These are phyloP conservation scores for Ploceus nigricollis DNA, from an alignment of 2,113 vertebrate species.

Conservation along the genomic window DNA sequence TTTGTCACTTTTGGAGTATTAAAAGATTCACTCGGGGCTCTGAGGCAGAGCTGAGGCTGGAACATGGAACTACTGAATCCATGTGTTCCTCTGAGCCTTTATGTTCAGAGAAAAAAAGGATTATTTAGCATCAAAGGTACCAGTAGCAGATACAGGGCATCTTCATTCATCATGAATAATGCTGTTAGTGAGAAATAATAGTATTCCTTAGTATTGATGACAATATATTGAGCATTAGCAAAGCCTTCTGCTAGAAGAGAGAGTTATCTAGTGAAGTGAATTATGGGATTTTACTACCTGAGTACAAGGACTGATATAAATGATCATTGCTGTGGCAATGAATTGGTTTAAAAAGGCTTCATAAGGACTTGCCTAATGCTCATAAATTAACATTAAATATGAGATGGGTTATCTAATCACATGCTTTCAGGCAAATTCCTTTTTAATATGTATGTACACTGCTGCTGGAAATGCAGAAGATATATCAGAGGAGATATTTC, in stretches of 20 bases:
- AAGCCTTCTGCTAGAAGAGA: slow-evolving; percentile 44
- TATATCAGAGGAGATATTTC: slow-evolving; percentile 23
- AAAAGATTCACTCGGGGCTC: accelerated
- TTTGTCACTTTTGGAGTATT: background rate
- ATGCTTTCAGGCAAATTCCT: slow-evolving; percentile 51
- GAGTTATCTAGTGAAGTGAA: slow-evolving; percentile 56
- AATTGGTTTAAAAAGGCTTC: slow-evolving; percentile 59
- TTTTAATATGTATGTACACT: slow-evolving; percentile 55
- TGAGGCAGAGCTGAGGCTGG: background rate
- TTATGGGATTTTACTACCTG: slow-evolving; percentile 66
- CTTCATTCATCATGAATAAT: slow-evolving; percentile 44
- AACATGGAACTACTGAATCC: background rate
- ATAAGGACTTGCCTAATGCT: slow-evolving; percentile 63
- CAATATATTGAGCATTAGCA: slow-evolving; percentile 19
- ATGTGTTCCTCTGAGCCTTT: background rate
- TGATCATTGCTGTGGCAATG: slow-evolving; percentile 41
- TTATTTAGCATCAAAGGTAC: slow-evolving; percentile 41
- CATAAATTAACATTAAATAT: slow-evolving; percentile 70
- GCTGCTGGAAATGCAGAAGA: slow-evolving; percentile 17
- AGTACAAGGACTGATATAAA: slow-evolving; percentile 51
- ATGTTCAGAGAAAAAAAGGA: background rate
- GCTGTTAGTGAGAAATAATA: slow-evolving; percentile 50
- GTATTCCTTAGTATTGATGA: slow-evolving; percentile 48
- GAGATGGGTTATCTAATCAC: slow-evolving; percentile 52
- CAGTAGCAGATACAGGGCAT: background rate